Percentiles rank a stretch among this genome's conserved stretches.
Conservation (phyloP, 2,797 vertebrate species). For the Galago senegalensis region DNA sequence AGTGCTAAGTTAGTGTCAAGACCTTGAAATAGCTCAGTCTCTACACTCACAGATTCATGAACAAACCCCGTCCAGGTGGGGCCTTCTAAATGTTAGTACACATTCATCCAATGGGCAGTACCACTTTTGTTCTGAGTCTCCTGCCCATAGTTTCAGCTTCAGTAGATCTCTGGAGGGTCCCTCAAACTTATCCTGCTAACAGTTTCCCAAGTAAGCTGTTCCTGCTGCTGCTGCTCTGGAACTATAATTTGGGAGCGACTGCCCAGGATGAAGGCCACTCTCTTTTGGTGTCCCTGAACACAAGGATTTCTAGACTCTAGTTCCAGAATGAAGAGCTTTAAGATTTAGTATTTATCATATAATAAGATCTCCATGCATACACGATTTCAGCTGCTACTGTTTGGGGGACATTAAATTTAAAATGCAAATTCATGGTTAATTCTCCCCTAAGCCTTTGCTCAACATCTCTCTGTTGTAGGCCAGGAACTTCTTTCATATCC, state of each 20-base stretch:
- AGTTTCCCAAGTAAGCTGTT: background rate
- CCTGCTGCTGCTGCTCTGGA: background rate
- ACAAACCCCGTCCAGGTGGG: background rate
- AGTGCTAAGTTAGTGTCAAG: background rate
- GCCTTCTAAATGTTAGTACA: background rate
- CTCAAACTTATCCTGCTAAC: background rate
- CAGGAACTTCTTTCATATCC: background rate
- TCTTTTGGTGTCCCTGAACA: background rate
- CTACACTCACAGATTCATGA: background rate
- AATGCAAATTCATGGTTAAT: background rate
- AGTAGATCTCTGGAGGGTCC: no score
- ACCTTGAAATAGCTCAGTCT: background rate
- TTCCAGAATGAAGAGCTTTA: background rate
- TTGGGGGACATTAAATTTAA: background rate
- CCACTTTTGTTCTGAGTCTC: background rate
- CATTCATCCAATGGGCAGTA: background rate
- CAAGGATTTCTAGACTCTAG: background rate
- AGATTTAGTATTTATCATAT: background rate
- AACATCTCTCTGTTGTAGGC: background rate
- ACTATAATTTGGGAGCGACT: background rate
- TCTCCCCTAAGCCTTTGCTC: background rate
- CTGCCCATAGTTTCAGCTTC: background rate
- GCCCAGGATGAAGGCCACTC: background rate
- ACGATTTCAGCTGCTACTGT: background rate
- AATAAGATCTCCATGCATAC: background rate